Evolutionary conservation across 1,140 invertebrate species (phyloP).

Genomic region (Eurosta solidaginis): DNA sequence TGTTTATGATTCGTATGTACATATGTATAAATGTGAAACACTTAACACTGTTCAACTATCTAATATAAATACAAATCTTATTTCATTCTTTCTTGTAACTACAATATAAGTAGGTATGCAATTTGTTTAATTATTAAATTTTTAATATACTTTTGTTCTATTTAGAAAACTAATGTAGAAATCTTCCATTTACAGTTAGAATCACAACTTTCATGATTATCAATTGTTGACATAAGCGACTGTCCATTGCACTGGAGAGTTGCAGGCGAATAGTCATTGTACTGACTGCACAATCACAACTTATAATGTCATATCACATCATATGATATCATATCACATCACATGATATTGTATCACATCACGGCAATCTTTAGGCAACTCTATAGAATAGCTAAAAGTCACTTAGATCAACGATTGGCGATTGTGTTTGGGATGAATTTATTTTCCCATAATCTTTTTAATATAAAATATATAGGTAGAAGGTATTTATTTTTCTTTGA

Average conservation of each 20-base stretch:
- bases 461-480: neutral
- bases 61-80: neutral
- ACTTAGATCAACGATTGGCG: too few relatives aligned
- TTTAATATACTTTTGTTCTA: neutral
- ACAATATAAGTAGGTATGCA: neutral
- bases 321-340: too few relatives aligned
- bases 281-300: too few relatives aligned
- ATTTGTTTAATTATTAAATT: neutral
- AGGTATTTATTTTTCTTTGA: constrained; percentile 18
- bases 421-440: too few relatives aligned
- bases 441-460: neutral
- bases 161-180: constrained; percentile 17
- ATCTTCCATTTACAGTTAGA: neutral
- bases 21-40: neutral
- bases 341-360: too few relatives aligned
- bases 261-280: too few relatives aligned
- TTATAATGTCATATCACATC: too few relatives aligned
- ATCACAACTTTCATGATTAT: neutral
- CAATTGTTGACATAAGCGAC: too few relatives aligned
- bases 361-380: too few relatives aligned
- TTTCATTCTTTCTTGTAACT: neutral
- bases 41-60: neutral
- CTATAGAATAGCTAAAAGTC: too few relatives aligned
- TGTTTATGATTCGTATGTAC: neutral
- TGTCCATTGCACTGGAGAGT: too few relatives aligned